A percentile compares a stretch with the other conserved stretches of the same genome.
phyloP scores from a whole-genome alignment of 2,888 invertebrate species.

The Bibio marci region DNA sequence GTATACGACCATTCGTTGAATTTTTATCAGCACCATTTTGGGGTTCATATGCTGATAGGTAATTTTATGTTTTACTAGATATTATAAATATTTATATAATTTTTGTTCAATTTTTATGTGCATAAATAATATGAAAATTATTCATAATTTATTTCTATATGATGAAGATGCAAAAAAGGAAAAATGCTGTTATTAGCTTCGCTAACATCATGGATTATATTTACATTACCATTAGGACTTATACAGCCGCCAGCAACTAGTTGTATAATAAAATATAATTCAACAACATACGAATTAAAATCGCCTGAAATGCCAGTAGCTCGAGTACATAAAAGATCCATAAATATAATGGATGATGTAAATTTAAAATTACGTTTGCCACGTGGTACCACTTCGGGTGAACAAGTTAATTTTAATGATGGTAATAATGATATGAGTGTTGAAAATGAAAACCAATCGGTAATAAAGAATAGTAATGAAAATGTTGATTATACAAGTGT shows the following conservation, averaged over 20 bases:
- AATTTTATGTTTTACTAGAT: conserved; percentile 5
- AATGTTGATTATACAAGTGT: background rate
- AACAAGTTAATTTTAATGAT: background rate
- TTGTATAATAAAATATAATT: conserved; percentile 53
- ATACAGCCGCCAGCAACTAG: conserved; percentile 85
- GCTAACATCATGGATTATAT: conserved; percentile 87
- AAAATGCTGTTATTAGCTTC: conserved; percentile 79
- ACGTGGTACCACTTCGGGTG: background rate
- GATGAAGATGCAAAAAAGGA: conserved; percentile 58
- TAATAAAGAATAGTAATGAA: too few relatives aligned
- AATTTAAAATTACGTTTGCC: conserved; percentile 3
- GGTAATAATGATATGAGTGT: background rate
- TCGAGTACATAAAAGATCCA: conserved; percentile 17
- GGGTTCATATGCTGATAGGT: conserved; percentile 87
- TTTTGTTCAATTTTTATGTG: background rate
- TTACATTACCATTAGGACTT: conserved; percentile 89
- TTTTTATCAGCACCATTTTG: conserved; percentile 96
- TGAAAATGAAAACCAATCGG: background rate
- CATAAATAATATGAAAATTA: background rate
- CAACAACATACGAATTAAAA: conserved; percentile 44
- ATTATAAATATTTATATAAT: background rate
- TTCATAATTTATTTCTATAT: too few relatives aligned
- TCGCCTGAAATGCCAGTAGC: conserved; percentile 32
- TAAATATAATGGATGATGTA: conserved; percentile 14
- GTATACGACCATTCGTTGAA: conserved; percentile 92